Conservation (phyloP, 2,113 vertebrate species). For the Cynopterus brachyotis region DNA sequence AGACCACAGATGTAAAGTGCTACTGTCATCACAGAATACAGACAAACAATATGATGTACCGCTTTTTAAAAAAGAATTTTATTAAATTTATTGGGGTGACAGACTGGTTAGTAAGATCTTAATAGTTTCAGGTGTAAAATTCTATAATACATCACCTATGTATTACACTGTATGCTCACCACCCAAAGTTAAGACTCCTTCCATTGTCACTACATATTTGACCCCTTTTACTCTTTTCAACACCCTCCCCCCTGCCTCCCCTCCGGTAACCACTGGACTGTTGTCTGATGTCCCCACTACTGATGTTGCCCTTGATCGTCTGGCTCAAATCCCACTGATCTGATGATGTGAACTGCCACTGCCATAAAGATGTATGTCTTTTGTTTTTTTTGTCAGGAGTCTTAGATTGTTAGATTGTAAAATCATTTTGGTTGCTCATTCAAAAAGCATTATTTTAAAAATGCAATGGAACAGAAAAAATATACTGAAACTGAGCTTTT, state of each 20-base stretch:
- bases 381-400: neutral
- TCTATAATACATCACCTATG: too few species aligned
- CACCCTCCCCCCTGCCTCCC: neutral
- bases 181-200: too few species aligned
- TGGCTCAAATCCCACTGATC: neutral
- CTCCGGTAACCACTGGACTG: neutral
- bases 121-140: too few species aligned
- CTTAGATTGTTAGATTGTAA: neutral
- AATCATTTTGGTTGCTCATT: neutral
- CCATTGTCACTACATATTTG: too few species aligned
- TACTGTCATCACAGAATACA: neutral
- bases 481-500: neutral
- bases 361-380: neutral
- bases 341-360: neutral
- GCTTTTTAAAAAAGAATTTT: neutral
- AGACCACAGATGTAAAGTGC: neutral
- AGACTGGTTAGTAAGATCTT: too few species aligned
- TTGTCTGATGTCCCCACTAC: neutral
- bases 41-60: neutral
- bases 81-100: neutral
- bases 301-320: neutral
- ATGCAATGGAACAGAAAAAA: neutral
- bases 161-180: too few species aligned
- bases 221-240: neutral
- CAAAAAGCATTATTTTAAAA: conserved; percentile 23